These are phyloP conservation scores for Microtus richardsoni DNA, from an alignment of 2,113 vertebrate species.

Conservation along the genomic window DNA sequence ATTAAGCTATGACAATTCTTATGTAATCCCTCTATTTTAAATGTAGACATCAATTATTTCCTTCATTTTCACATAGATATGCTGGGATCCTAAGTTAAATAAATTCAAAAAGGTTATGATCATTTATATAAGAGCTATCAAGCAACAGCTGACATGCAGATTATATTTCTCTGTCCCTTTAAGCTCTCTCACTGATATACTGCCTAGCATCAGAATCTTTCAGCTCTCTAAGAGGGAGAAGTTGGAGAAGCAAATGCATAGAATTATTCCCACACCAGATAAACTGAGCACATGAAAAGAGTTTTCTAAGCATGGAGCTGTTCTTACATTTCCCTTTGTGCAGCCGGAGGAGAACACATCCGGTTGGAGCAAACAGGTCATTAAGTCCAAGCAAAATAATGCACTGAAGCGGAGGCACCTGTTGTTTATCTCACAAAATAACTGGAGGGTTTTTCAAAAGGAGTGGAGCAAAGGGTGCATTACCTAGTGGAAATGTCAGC, in stretches of 20 bases:
- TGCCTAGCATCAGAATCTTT: neutral
- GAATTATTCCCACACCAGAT: neutral
- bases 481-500: constrained; percentile 71
- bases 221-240: neutral
- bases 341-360: neutral
- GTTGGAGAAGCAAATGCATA: neutral
- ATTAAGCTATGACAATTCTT: neutral
- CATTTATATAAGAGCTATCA: neutral
- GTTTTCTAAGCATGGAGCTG: constrained; percentile 22
- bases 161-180: neutral
- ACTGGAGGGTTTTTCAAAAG: constrained; percentile 44
- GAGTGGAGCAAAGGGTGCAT: constrained; percentile 32
- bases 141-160: neutral
- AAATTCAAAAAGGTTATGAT: neutral
- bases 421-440: constrained; percentile 67
- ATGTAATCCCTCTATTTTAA: neutral
- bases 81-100: neutral
- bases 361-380: constrained; percentile 43
- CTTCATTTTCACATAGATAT: neutral
- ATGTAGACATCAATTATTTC: neutral
- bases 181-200: neutral
- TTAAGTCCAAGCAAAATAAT: constrained; percentile 64
- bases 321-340: constrained; percentile 48
- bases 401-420: constrained; percentile 62
- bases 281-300: constrained; percentile 1